Percentiles rank a stretch among this genome's conserved stretches.
phyloP scores from a whole-genome alignment of 2,888 invertebrate species.

The Drosophila emarginata region DNA sequence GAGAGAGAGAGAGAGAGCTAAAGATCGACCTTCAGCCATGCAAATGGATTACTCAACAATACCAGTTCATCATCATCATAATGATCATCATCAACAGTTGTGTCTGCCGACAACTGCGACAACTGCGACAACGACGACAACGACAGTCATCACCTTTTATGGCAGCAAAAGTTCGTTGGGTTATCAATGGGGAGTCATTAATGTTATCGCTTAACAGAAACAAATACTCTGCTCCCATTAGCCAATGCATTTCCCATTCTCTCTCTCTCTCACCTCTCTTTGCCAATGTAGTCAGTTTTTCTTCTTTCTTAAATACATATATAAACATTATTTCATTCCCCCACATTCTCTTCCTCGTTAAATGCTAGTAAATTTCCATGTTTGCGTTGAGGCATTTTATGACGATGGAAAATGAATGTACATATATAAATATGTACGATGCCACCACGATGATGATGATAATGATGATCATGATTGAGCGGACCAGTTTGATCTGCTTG shows the following conservation, averaged over 20 bases:
- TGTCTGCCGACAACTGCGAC: slow-evolving; percentile 8
- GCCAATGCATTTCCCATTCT: slow-evolving; percentile 13
- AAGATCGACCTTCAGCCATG: slow-evolving; percentile 61
- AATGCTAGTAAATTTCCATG: slow-evolving; percentile 71
- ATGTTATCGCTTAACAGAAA: slow-evolving; percentile 53
- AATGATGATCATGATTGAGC: neutral
- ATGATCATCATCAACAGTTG: slow-evolving; percentile 32
- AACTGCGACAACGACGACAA: neutral
- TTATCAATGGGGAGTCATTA: slow-evolving; percentile 58
- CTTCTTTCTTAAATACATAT: slow-evolving; percentile 18
- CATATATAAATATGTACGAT: slow-evolving; percentile 29
- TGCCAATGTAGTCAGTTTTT: slow-evolving; percentile 7
- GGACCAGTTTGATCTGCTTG: slow-evolving; percentile 4
- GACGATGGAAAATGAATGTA: slow-evolving; percentile 35
- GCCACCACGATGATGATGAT: neutral
- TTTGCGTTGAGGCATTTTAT: slow-evolving; percentile 44
- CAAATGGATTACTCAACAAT: slow-evolving; percentile 71
- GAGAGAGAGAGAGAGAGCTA: neutral
- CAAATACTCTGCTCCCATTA: slow-evolving; percentile 51
- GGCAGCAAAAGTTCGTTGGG: slow-evolving; percentile 47
- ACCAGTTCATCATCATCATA: slow-evolving; percentile 42
- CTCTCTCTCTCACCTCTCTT: slow-evolving; percentile 25
- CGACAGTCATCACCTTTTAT: slow-evolving; percentile 28
- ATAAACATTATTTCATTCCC: slow-evolving; percentile 44
- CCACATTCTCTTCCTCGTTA: neutral